Evolutionary conservation across 2,797 vertebrate genomes (phyloP).

Genomic region (Aplochiton taeniatus): DNA sequence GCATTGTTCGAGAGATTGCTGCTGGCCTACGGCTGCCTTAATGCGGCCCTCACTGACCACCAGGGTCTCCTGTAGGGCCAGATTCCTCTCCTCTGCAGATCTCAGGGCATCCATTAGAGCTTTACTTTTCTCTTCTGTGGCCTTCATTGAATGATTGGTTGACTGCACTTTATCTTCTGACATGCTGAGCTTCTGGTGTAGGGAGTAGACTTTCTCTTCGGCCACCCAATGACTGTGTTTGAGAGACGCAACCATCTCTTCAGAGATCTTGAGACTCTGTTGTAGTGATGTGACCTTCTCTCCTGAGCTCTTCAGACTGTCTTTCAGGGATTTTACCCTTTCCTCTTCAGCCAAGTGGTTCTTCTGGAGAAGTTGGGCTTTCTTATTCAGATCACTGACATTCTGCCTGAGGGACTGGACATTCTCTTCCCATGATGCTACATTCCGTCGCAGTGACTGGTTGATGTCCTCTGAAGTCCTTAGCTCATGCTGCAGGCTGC

Average conservation of each 20-base stretch:
- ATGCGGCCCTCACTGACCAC: slow-evolving; percentile 1
- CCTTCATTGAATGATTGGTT: not conserved
- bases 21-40: not conserved
- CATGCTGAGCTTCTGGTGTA: not conserved
- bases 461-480: not conserved
- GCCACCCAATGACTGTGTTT: slow-evolving; percentile 4
- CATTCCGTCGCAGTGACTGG: slow-evolving; percentile 4
- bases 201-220: not conserved
- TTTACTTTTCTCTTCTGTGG: slow-evolving; percentile 3
- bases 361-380: not conserved
- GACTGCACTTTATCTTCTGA: slow-evolving; percentile 7
- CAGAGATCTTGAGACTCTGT: not conserved
- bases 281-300: not conserved
- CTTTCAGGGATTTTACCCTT: slow-evolving; percentile 6
- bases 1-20: slow-evolving; percentile 11
- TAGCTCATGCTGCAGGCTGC: not conserved
- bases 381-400: not conserved
- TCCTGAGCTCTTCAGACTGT: not conserved
- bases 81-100: not conserved
- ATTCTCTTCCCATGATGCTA: not conserved
- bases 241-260: slow-evolving; percentile 5
- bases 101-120: slow-evolving; percentile 3
- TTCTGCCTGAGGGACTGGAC: slow-evolving; percentile 9
- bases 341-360: not conserved
- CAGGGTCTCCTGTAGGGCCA: slow-evolving; percentile 8